Evolutionary conservation across 2,888 invertebrate species (phyloP).

Genomic region (Pogonocherus hispidulus): DNA sequence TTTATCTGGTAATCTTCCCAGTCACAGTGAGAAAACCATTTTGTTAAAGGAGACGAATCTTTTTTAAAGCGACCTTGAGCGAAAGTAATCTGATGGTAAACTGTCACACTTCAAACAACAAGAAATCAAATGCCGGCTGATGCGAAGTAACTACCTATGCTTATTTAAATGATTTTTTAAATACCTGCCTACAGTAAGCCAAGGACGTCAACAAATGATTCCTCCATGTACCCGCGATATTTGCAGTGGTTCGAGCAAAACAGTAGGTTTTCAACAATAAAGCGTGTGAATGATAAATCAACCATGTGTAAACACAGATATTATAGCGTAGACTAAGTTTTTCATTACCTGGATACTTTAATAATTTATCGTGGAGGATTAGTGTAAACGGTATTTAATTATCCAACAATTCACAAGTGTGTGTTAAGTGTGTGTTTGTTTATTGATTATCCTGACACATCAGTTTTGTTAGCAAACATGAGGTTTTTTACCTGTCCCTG

Average conservation of each 20-base stretch:
- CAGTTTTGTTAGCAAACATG: constrained; percentile 8
- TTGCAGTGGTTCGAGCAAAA: constrained; percentile 3
- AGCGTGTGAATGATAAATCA: neutral
- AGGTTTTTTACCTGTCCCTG: constrained; percentile 12
- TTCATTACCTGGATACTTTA: neutral
- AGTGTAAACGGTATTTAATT: neutral
- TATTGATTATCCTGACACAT: neutral
- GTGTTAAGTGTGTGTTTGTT: neutral
- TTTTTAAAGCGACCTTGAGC: neutral
- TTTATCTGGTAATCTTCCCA: no score
- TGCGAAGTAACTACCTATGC: neutral
- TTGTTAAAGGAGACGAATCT: no score
- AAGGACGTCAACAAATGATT: constrained; percentile 30
- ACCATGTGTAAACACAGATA: neutral
- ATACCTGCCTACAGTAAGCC: constrained; percentile 24
- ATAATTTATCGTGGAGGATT: neutral
- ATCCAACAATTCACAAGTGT: neutral
- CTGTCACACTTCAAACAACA: neutral
- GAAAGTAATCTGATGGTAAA: neutral
- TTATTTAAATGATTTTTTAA: constrained; percentile 18
- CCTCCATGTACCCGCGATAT: constrained; percentile 3
- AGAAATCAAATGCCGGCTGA: neutral
- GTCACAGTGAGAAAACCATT: no score
- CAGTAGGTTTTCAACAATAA: constrained; percentile 8
- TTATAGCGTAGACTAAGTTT: neutral